These are phyloP conservation scores for Loxodonta africana DNA, from an alignment of 2,113 vertebrate species.

Conservation along the genomic window DNA sequence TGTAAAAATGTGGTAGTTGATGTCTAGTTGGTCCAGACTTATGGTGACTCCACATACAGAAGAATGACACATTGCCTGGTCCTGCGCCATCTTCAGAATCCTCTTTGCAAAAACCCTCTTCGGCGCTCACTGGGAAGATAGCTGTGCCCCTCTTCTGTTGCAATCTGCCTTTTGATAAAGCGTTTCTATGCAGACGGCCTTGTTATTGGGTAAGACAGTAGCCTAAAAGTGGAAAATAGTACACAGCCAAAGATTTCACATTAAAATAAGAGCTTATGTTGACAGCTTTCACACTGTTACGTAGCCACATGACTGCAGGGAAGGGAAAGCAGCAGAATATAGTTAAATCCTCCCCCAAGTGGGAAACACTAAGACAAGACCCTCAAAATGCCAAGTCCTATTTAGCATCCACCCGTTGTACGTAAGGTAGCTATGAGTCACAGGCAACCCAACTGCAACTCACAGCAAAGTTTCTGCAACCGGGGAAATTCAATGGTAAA, in stretches of 20 bases:
- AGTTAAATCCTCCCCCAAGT: too few species aligned
- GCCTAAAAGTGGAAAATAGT: background rate
- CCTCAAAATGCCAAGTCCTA: fast-evolving
- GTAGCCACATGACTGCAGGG: fast-evolving
- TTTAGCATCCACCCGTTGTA: too few species aligned
- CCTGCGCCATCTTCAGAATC: background rate
- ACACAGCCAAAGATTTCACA: fast-evolving
- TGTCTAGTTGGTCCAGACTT: too few species aligned
- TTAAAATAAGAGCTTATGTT: fast-evolving
- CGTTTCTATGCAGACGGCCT: background rate
- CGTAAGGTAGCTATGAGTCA: too few species aligned
- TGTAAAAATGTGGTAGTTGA: too few species aligned
- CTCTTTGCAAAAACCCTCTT: background rate
- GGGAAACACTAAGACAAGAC: background rate
- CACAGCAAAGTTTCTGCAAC: background rate
- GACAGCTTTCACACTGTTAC: fast-evolving
- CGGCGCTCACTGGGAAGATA: fast-evolving
- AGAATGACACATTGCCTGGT: too few species aligned
- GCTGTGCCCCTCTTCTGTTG: fast-evolving
- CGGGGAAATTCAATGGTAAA: background rate
- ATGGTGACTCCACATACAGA: too few species aligned
- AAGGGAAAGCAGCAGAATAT: fast-evolving
- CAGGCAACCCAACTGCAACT: too few species aligned
- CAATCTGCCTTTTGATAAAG: background rate
- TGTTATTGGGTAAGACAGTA: background rate